Evolutionary conservation across 2,888 invertebrate genomes (phyloP).

Genomic region (Diloba caeruleocephala): DNA sequence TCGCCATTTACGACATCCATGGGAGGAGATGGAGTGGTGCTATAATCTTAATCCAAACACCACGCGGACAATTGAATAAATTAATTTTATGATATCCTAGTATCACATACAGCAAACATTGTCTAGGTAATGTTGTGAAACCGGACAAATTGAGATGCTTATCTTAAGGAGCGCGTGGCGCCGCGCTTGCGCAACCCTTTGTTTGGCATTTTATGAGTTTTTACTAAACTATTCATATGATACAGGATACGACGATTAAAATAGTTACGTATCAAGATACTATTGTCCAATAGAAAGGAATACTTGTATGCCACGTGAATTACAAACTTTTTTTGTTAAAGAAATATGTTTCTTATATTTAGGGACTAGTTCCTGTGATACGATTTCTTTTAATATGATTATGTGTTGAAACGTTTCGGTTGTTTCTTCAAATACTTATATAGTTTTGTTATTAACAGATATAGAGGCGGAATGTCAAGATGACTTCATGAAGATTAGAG

Average conservation of each 20-base stretch:
- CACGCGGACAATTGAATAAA: too few relatives aligned
- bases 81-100: constrained; percentile 2
- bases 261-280: constrained; percentile 37
- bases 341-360: too few relatives aligned
- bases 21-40: too few relatives aligned
- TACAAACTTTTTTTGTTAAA: too few relatives aligned
- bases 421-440: constrained; percentile 22
- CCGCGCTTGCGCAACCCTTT: constrained; percentile 72
- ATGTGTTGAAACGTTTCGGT: too few relatives aligned
- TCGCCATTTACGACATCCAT: too few relatives aligned
- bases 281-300: constrained; percentile 40
- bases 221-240: constrained; percentile 65
- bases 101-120: constrained; percentile 28
- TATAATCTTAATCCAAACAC: too few relatives aligned
- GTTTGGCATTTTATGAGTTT: constrained; percentile 65
- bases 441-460: constrained; percentile 89
- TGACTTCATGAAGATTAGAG: constrained; percentile 98
- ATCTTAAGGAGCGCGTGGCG: constrained; percentile 65
- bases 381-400: too few relatives aligned
- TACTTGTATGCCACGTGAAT: too few relatives aligned
- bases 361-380: too few relatives aligned
- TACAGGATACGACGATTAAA: constrained; percentile 57
- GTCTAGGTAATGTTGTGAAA: constrained; percentile 45
- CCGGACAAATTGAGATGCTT: constrained; percentile 70
- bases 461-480: constrained; percentile 98